Base-by-base conservation (phyloP, 2,797 vertebrate species). In the Phrynocephalus forsythii region DNA sequence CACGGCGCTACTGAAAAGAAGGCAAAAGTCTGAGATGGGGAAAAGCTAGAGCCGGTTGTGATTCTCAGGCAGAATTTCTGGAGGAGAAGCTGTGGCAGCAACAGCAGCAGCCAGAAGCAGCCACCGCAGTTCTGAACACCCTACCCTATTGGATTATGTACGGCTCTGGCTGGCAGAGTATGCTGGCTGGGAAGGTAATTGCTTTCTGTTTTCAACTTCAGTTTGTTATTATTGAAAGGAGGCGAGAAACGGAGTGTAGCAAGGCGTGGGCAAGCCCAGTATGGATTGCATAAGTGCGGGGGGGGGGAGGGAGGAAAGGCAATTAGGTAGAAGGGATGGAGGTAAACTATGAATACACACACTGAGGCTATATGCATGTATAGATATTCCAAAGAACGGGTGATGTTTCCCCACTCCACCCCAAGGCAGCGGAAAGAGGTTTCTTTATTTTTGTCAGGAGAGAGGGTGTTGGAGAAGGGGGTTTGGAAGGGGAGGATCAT, bases 181-280 rank as follows among this genome's bases (percentile, higher is more conserved):
- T 5, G 1, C 63, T 50, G 67, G 89, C 66, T 50, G 1, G 3
- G 63, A 92, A 91, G 38, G 87, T 92, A 89, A 87, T 93, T 91
- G 75, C 82, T 60, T 81, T 85, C 75, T 83, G 91, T 94, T 92
- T 94, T 92, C 87, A 94, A 95, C 86, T 94, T 94, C 90, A 94
- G 93, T 94, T 95, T 87, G 90, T 92, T 92, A 89, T 75, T 92
- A 87, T 63, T 75, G 89, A 88, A 85, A 82, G 72, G 86, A 89
- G 89, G 56, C 79, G 5, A 6, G 3, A 79, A 3, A 68, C 28
- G 69, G 80, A 88, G 85, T 63, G 68, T 86, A 79, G 69, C 84
- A 87, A 95, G 94, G 94, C 93, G 95, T 92, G 95, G 38, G 92
- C 88, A 38, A 68, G 90, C 71, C 30, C 0, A 15, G 69, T 85